Conservation (phyloP, 2,797 vertebrate genomes). For the Sciurus carolinensis region DNA sequence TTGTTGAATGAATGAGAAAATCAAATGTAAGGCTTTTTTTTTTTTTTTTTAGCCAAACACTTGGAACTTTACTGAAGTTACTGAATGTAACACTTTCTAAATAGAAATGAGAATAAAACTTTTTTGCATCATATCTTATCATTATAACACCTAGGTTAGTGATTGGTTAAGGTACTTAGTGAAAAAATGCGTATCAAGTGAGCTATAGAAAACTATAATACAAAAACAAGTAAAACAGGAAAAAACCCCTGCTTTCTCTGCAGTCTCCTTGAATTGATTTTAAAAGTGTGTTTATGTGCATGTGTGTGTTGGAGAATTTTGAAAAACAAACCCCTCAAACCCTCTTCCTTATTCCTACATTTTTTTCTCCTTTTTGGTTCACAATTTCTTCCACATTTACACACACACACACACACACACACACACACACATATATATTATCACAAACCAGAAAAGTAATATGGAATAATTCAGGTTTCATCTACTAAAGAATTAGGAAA, state of each 20-base stretch:
- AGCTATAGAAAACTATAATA: neutral
- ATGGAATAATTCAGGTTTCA: neutral
- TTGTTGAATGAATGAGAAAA: neutral
- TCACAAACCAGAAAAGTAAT: neutral
- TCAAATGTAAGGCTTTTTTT: constrained; percentile 33
- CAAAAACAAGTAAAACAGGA: too few species aligned
- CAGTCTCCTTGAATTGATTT: neutral
- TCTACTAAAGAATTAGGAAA: neutral
- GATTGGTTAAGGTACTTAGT: neutral
- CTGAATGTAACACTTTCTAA: neutral
- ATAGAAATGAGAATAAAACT: constrained; percentile 10
- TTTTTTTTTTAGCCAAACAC: neutral
- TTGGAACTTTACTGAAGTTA: neutral
- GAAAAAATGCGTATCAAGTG: neutral
- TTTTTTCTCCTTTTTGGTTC: neutral
- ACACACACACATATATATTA: neutral
- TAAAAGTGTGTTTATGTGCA: too few species aligned
- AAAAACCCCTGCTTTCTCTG: neutral
- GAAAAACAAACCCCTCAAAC: too few species aligned
- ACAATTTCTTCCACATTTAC: too few species aligned
- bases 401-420: neutral
- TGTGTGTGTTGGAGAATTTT: neutral
- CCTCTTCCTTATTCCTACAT: neutral
- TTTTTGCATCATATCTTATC: neutral
- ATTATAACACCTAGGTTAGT: neutral